phyloP scores from a whole-genome alignment of 2,888 invertebrate species.

The Zeuzera pyrina region DNA sequence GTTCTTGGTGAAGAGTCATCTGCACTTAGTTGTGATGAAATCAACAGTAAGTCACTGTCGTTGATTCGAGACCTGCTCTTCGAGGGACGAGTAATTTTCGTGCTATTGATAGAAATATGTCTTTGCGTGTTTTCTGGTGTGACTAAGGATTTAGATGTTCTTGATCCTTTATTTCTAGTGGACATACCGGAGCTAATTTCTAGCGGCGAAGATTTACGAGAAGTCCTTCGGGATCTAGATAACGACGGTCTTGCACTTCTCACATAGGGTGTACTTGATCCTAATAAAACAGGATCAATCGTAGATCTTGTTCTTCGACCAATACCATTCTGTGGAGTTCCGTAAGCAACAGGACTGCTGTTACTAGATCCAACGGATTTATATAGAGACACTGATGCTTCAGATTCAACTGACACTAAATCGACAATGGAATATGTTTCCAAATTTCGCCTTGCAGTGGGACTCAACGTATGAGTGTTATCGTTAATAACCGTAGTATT shows the following conservation, averaged over 20 bases:
- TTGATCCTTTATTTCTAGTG: slow-evolving; percentile 12
- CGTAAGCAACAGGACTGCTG: slow-evolving; percentile 21
- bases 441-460: slow-evolving; percentile 17
- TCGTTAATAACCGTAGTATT: slow-evolving; percentile 21
- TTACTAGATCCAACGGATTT: slow-evolving; percentile 30
- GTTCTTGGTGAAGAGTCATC: slow-evolving; percentile 29
- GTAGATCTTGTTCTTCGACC: slow-evolving; percentile 30
- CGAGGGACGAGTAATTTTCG: slow-evolving; percentile 29
- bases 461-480: slow-evolving; percentile 25
- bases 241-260: slow-evolving; percentile 6
- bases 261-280: slow-evolving; percentile 43
- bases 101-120: slow-evolving; percentile 30
- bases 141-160: slow-evolving; percentile 28
- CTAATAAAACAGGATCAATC: slow-evolving; percentile 22
- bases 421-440: slow-evolving; percentile 57
- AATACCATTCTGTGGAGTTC: slow-evolving; percentile 26
- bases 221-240: neutral
- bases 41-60: slow-evolving; percentile 32
- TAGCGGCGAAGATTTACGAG: neutral
- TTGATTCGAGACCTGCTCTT: slow-evolving; percentile 37
- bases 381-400: slow-evolving; percentile 31
- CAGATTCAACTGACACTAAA: slow-evolving; percentile 41
- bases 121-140: slow-evolving; percentile 23
- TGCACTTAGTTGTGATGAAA: slow-evolving; percentile 17
- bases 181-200: neutral